These are phyloP conservation scores for Scaptomyza parva DNA, from an alignment of 2,888 invertebrate species.

Conservation along the genomic window DNA sequence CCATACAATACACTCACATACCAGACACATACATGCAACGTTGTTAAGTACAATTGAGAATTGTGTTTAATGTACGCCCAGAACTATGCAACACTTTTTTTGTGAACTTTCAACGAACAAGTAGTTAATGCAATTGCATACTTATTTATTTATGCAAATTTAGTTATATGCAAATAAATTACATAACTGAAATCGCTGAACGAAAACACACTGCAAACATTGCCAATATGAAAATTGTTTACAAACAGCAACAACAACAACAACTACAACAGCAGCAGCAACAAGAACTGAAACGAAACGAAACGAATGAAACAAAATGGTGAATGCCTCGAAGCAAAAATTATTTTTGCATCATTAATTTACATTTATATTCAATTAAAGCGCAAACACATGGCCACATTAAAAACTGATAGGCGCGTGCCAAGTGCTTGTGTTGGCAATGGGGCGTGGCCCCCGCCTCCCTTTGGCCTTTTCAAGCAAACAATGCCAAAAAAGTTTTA, in stretches of 20 bases:
- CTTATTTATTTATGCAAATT: conserved; percentile 80
- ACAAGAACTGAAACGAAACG: too few relatives aligned
- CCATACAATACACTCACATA: neutral
- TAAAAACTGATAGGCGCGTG: conserved; percentile 52
- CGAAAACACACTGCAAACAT: conserved; percentile 42
- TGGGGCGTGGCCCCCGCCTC: conserved; percentile 13
- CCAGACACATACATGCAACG: conserved; percentile 6
- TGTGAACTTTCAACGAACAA: conserved; percentile 31
- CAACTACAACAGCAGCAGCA: conserved; percentile 22
- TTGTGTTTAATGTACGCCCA: conserved; percentile 24
- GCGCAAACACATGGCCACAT: conserved; percentile 68
- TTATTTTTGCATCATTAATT: conserved; percentile 80
- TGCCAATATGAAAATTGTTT: conserved; percentile 63
- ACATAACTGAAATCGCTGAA: conserved; percentile 61
- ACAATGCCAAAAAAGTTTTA: conserved; percentile 54
- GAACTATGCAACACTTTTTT: conserved; percentile 38
- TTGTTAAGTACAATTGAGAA: conserved; percentile 46
- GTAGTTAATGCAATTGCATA: conserved; percentile 52
- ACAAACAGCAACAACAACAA: conserved; percentile 48
- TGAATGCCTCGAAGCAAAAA: conserved; percentile 73
- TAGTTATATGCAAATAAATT: conserved; percentile 81
- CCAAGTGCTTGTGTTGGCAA: conserved; percentile 53
- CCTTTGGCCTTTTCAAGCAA: too few relatives aligned
- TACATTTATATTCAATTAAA: conserved; percentile 80
- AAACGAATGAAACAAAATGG: conserved; percentile 38